A percentile compares a stretch with the other conserved stretches of the same genome.
These are phyloP conservation scores for Cephonodes hylas DNA, from an alignment of 2,888 invertebrate species.

Conservation along the genomic window DNA sequence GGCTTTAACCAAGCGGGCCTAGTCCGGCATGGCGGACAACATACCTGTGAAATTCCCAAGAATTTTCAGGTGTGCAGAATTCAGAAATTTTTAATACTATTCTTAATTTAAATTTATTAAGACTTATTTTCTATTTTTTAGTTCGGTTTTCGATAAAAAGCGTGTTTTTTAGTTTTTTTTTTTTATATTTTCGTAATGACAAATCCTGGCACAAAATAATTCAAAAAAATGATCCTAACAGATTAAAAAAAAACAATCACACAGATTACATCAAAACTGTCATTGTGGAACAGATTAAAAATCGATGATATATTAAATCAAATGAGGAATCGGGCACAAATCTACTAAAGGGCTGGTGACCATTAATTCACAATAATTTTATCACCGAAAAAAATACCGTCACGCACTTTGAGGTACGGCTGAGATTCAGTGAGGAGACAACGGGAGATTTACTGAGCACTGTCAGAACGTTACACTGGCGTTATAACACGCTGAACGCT, in stretches of 20 bases:
- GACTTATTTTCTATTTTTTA: too few relatives aligned
- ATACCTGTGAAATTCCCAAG: too few relatives aligned
- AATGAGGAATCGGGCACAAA: constrained; percentile 44
- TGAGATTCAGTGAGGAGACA: constrained; percentile 60
- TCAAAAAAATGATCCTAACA: background rate
- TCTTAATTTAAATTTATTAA: too few relatives aligned
- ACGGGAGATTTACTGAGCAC: constrained; percentile 31
- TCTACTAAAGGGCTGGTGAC: constrained; percentile 36
- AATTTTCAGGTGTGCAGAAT: too few relatives aligned
- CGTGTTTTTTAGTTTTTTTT: too few relatives aligned
- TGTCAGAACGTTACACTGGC: background rate
- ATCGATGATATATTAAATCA: constrained; percentile 37
- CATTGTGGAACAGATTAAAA: constrained; percentile 6
- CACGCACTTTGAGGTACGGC: constrained; percentile 63
- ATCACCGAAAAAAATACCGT: constrained; percentile 56
- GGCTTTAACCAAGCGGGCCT: too few relatives aligned
- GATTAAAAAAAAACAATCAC: background rate
- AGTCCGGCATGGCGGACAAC: too few relatives aligned
- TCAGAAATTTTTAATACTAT: too few relatives aligned
- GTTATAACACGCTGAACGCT: background rate
- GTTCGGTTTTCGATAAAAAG: too few relatives aligned
- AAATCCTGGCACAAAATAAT: too few relatives aligned
- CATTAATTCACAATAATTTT: constrained; percentile 68
- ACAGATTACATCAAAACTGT: constrained; percentile 3
- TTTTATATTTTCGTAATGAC: too few relatives aligned